Base-by-base conservation (phyloP, 2,113 vertebrate species). In the Neoarius graeffei region DNA sequence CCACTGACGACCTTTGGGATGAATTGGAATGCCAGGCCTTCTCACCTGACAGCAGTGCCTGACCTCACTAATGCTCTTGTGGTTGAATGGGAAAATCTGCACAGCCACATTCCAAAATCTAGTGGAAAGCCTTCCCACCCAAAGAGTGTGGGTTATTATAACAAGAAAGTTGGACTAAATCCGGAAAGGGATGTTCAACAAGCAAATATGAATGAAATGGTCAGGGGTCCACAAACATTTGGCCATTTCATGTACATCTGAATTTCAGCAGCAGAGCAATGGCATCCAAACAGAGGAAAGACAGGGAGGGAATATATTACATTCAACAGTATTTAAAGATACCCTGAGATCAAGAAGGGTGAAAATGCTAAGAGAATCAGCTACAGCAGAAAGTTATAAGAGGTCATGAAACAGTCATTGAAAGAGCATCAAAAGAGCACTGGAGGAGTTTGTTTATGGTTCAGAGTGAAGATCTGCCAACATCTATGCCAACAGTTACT, bases 401-500 rank as follows among this genome's bases (percentile, higher is more conserved):
- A 20, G 80, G 80, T 79, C 50, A 80, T 56, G 56, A 56, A 80
- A 11, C 42, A 52, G 20, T 57, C n/a, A 27, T 81, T 57, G 7
- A 80, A 81, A 11, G 57, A 60, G 19, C 80, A 81, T 42, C 0
- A 42, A 48, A 60, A 59, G 56, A 35, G 56, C 56, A 20, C 7
- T 42, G 19, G 27, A 80, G n/a, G 52, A 81, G 30, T 81, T 81
- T 35, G 8, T 35, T 20, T 60, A 20, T 82, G 59, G 30, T 62
- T 62, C 57, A 62, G 80, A 42, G 5, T 23, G 10, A 82, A 57
- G n/a, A 62, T 62, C 56, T 81, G 56, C 56, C 50, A 30, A 35
- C 27, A 81, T 81, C 30, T 81, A 81, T 60, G 79, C 27, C n/a
- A 81, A 59, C 17, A 35, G 27, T 82, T 82, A 60, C 80, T 82